Evolutionary conservation across 2,888 invertebrate species (phyloP).

Genomic region (Noctua fimbriata): DNA sequence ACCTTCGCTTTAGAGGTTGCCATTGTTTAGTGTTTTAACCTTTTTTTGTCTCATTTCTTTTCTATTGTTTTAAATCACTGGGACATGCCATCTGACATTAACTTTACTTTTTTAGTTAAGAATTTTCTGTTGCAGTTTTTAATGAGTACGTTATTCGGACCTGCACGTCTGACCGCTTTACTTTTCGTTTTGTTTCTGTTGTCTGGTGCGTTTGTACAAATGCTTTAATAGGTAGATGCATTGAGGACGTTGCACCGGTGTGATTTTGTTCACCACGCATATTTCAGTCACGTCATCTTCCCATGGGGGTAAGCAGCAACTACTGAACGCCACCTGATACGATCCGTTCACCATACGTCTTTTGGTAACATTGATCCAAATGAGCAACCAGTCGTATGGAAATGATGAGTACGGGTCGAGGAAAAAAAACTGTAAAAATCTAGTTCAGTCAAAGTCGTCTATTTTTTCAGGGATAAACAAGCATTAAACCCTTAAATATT

Average conservation of each 20-base stretch:
- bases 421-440: neutral
- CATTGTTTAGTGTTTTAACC: conserved; percentile 21
- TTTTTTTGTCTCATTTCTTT: conserved; percentile 12
- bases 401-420: neutral
- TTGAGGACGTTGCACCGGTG: neutral
- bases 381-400: neutral
- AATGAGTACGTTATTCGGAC: conserved; percentile 9
- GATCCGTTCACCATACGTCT: neutral
- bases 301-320: neutral
- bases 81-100: conserved; percentile 14
- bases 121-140: conserved; percentile 13
- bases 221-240: conserved; percentile 7
- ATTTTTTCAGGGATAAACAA: neutral
- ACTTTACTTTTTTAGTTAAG: conserved; percentile 33
- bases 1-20: conserved; percentile 10
- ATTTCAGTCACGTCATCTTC: neutral
- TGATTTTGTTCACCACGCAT: neutral
- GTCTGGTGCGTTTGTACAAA: conserved; percentile 8
- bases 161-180: conserved; percentile 1
- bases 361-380: neutral
- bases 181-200: conserved; percentile 9
- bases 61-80: conserved; percentile 25
- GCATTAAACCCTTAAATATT: neutral
- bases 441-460: neutral
- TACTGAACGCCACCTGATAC: neutral